Percentiles rank a stretch among this genome's conserved stretches.
phyloP scores from a whole-genome alignment of 2,888 invertebrate species.

The Steinernema scapterisci region DNA sequence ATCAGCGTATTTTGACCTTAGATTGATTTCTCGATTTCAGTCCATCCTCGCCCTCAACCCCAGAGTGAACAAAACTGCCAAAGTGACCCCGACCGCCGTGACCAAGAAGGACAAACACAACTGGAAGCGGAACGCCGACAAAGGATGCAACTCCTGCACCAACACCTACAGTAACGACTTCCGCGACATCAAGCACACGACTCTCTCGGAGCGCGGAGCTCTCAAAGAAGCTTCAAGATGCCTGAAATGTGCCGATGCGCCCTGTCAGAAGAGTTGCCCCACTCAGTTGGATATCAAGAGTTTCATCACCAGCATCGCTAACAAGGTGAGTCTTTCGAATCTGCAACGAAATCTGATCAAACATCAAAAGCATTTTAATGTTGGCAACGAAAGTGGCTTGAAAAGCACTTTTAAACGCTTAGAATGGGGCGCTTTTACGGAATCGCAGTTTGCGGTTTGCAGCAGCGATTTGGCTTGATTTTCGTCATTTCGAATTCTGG shows the following conservation, averaged over 20 bases:
- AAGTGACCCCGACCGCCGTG: conserved; percentile 80
- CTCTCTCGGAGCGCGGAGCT: conserved; percentile 91
- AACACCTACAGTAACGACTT: conserved; percentile 81
- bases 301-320: conserved; percentile 93
- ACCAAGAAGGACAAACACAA: conserved; percentile 87
- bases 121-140: conserved; percentile 91
- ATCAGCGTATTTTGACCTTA: conserved; percentile 35
- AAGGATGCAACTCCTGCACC: conserved; percentile 77
- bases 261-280: conserved; percentile 95
- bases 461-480: too few species aligned
- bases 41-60: conserved; percentile 86
- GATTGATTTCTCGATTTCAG: too few species aligned
- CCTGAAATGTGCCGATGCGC: conserved; percentile 66
- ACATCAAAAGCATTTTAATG: too few species aligned
- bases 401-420: too few species aligned
- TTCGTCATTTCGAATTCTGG: too few species aligned
- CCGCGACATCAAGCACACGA: conserved; percentile 95
- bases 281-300: conserved; percentile 95
- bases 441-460: too few species aligned
- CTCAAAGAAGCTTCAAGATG: conserved; percentile 72
- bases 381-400: too few species aligned
- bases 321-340: conserved; percentile 75
- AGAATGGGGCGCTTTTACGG: too few species aligned
- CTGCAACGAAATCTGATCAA: too few species aligned
- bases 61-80: conserved; percentile 78